Base-by-base conservation (phyloP, 2,888 invertebrate genomes). In the Chalcosyrphus nemorum region DNA sequence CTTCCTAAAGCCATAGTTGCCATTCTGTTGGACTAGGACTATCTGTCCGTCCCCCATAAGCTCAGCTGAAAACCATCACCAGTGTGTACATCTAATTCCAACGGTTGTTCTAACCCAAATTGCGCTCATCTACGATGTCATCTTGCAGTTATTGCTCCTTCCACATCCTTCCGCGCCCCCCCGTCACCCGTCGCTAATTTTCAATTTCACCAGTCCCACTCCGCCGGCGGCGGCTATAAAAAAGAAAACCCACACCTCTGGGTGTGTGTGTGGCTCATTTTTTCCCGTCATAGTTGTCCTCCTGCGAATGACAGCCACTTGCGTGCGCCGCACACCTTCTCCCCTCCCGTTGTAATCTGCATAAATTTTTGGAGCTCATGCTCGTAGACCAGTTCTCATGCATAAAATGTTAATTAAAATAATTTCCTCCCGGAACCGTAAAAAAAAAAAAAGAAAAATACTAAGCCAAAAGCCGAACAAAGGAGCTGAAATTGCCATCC, bases 331-430 rank as follows among this genome's bases (percentile, higher is more conserved):
- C 32, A 56, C 43, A 47, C 41, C 61, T 45, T 15, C 35, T 13
- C 65, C 29, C 71, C n/a, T 59, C 61, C 54, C 29, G 27, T 61
- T 68, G 78, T 68, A 80, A 85, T 85, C 80, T 85, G 80, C 84
- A 85, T 81, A 85, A 65, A 81, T 85, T 85, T 74, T 74, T 74
- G 63, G 68, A 65, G n/a, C n/a, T n/a, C n/a, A n/a, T 32, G 52
- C 76, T 84, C 75, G 70, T 75, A 75, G 74, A 80, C 70, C 47
- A 70, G 54, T 75, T 54, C 75, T 80, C 75, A 80, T 75, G 84
- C 84, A 85, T 85, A 85, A 85, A 85, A 85, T 85, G 80, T 85
- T 85, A 85, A 80, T 85, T 85, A 85, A 85, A 85, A 85, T 75
- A 85, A 85, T 81, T 85, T 80, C 84, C 80, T 80, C 59, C 65